Conservation (phyloP, 2,797 vertebrate species). For the Rhinichthys osculus region DNA sequence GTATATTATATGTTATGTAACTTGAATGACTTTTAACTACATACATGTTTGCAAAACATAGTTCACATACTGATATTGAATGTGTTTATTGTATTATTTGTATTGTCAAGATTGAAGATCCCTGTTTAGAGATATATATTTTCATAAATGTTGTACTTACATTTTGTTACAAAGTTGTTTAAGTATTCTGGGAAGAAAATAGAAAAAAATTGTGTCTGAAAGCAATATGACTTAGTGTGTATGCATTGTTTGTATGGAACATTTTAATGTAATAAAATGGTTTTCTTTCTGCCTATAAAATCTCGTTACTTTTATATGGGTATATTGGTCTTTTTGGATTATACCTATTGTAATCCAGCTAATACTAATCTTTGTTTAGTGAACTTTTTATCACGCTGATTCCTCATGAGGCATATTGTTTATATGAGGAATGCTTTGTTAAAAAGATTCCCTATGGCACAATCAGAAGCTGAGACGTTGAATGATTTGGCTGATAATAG, state of each 20-base stretch:
- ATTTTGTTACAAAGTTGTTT: slow-evolving; percentile 99
- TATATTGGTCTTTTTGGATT: background rate
- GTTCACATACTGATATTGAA: slow-evolving; percentile 93
- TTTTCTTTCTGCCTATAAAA: slow-evolving; percentile 78
- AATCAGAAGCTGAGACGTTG: slow-evolving; percentile 55
- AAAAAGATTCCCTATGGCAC: slow-evolving; percentile 7
- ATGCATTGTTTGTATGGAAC: slow-evolving; percentile 99
- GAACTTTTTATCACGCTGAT: slow-evolving; percentile 2
- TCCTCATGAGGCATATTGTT: slow-evolving; percentile 5
- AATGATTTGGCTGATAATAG: slow-evolving; percentile 73
- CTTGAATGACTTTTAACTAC: slow-evolving; percentile 98
- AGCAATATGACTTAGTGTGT: slow-evolving; percentile 97
- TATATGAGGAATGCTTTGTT: background rate
- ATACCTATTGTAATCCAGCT: background rate
- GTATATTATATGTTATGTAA: slow-evolving; percentile 93
- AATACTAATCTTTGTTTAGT: background rate
- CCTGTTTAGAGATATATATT: slow-evolving; percentile 99
- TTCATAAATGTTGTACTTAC: slow-evolving; percentile 99
- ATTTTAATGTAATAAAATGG: slow-evolving; percentile 86
- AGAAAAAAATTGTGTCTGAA: slow-evolving; percentile 85
- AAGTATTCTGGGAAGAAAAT: slow-evolving; percentile 71
- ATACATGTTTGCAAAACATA: slow-evolving; percentile 97
- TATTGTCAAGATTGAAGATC: slow-evolving; percentile 94
- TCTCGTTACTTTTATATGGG: background rate
- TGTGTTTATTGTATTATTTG: slow-evolving; percentile 99